Base-by-base conservation (phyloP, 2,797 vertebrate species). In the Ctenosaura bakeri region DNA sequence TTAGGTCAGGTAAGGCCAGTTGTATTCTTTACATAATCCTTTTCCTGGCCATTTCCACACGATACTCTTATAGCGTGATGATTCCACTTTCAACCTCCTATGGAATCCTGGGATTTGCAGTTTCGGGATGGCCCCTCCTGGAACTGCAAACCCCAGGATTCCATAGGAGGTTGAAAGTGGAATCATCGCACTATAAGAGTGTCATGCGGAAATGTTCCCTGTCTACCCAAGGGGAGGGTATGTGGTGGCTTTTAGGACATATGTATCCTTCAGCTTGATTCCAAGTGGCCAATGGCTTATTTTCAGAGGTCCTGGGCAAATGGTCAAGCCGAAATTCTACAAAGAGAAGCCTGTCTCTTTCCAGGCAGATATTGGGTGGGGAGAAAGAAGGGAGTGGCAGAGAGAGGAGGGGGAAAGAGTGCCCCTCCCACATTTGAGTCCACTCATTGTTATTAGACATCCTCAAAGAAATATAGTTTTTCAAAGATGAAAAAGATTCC, bases 1-100 rank as follows among this genome's bases (percentile, higher is more conserved):
- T 73, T 97, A 90, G 96, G 96, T 29, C 96, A 97, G 96, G 96
- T 97, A 71, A 91, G 94, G 42, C 3, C 4, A 6, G 0, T 10
- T 14, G 13, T 16, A 1, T 6, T 4, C 5, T 82, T 13, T 7
- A 8, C 8, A 16, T 6, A 42, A 38, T 4, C n/a, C 50, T 24
- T 32, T 22, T 46, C 42, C 42, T 42, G 42, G 42, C 42, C 42
- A 42, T 42, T 42, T 42, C 42, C 3, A 3, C 42, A 42, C 3
- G 42, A 42, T 3, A 42, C 42, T 42, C 42, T 42, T 42, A 42
- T 42, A 42, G 42, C 42, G 42, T 3, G 3, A 42, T 42, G 42
- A 42, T 42, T 3, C 42, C 3, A 42, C 42, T 42, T 42, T 42
- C 42, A 42, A 42, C 42, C 42, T 42, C 42, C 42, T 42, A 42